These are phyloP conservation scores for Mythimna albipuncta DNA, from an alignment of 2,888 invertebrate species.

Conservation along the genomic window DNA sequence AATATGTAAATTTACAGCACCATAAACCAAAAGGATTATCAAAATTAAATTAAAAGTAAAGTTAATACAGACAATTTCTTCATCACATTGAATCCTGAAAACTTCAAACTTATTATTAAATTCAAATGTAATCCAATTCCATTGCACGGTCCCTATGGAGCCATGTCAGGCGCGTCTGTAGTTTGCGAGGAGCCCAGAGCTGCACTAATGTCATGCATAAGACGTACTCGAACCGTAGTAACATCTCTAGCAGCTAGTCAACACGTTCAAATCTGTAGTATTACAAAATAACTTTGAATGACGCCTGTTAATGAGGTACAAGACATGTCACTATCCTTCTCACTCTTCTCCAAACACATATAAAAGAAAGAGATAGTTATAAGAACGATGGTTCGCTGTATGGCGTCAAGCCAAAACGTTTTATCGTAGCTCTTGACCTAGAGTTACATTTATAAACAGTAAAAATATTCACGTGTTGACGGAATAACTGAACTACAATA, in stretches of 20 bases:
- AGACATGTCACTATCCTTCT: conserved; percentile 51
- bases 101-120: conserved; percentile 35
- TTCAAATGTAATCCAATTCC: conserved; percentile 40
- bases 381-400: conserved; percentile 41
- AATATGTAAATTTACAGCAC: no score
- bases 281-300: conserved; percentile 63
- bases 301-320: conserved; percentile 54
- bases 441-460: conserved; percentile 79
- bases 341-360: conserved; percentile 5
- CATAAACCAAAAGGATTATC: no score
- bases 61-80: background rate
- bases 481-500: conserved; percentile 67
- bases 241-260: conserved; percentile 44
- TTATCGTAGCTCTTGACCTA: conserved; percentile 83
- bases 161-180: conserved; percentile 40
- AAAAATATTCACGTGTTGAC: conserved; percentile 64
- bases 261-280: conserved; percentile 57
- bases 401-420: conserved; percentile 79
- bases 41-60: background rate
- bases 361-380: conserved; percentile 60
- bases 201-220: conserved; percentile 55
- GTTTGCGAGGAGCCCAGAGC: conserved; percentile 34
- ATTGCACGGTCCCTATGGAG: conserved; percentile 31
- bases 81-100: conserved; percentile 7
- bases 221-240: conserved; percentile 36